Conservation (phyloP, 2,797 vertebrate genomes). For the Falco peregrinus region DNA sequence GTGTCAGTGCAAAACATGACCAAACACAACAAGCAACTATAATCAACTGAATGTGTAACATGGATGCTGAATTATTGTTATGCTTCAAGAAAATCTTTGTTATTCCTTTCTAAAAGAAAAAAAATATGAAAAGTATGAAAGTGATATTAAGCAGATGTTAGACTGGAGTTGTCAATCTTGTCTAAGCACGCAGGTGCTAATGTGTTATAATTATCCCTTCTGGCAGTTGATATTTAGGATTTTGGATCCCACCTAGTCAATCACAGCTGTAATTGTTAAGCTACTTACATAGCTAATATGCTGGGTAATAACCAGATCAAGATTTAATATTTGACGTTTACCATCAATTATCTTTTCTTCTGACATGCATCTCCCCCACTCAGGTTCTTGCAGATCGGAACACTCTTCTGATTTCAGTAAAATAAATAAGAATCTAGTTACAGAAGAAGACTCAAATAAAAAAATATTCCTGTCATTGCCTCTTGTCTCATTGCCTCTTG, state of each 20-base stretch:
- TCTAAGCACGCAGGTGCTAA: conserved; percentile 83
- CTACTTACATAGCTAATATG: conserved; percentile 81
- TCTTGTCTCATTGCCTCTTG: conserved; percentile 35
- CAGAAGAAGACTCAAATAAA: conserved; percentile 24
- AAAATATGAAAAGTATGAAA: conserved; percentile 75
- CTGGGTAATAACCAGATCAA: conserved; percentile 84
- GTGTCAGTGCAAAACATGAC: conserved; percentile 69
- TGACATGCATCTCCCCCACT: conserved; percentile 69
- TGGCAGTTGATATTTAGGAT: conserved; percentile 83
- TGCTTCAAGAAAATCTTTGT: conserved; percentile 72
- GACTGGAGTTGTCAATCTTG: conserved; percentile 81
- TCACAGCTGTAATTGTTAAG: conserved; percentile 84
- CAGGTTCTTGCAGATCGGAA: conserved; percentile 69
- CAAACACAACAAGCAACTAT: conserved; percentile 61
- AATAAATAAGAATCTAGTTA: conserved; percentile 57
- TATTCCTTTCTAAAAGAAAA: conserved; percentile 70
- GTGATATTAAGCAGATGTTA: conserved; percentile 83
- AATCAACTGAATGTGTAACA: conserved; percentile 58
- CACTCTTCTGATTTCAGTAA: conserved; percentile 59
- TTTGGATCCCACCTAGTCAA: conserved; percentile 86
- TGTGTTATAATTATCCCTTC: conserved; percentile 86
- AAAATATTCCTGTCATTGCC: conserved; percentile 45
- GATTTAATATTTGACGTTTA: conserved; percentile 83
- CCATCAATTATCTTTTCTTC: conserved; percentile 81
- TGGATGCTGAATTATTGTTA: conserved; percentile 73